phyloP scores from a whole-genome alignment of 2,797 vertebrate species.

The Pseudomugil tenellus region DNA sequence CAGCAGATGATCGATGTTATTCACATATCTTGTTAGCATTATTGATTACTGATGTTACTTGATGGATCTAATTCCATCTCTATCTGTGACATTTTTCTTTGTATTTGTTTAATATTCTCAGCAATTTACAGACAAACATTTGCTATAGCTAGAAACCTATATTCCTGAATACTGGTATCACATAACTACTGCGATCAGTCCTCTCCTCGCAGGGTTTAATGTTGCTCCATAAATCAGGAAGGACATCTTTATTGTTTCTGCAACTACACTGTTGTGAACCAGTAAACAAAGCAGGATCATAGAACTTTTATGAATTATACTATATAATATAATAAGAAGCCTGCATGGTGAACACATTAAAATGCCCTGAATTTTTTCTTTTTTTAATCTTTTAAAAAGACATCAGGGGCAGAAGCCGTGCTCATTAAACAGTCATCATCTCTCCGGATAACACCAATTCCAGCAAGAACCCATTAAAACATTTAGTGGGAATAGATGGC shows the following conservation, averaged over 20 bases:
- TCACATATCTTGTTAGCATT: neutral
- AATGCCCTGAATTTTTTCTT: conserved; percentile 14
- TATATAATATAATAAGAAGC: conserved; percentile 44
- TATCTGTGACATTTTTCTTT: neutral
- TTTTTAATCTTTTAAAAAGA: conserved; percentile 58
- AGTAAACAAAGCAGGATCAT: conserved; percentile 61
- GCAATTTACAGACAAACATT: neutral
- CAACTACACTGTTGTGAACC: conserved; percentile 61
- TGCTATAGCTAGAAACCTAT: conserved; percentile 27
- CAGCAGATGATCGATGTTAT: neutral
- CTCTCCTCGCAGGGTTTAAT: conserved; percentile 28
- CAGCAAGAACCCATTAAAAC: conserved; percentile 71
- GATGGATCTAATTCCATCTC: neutral
- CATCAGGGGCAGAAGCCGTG: conserved; percentile 53
- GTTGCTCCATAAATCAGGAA: conserved; percentile 51
- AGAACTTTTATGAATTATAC: conserved; percentile 59
- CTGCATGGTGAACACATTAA: conserved; percentile 39
- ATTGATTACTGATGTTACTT: neutral
- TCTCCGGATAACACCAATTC: conserved; percentile 66
- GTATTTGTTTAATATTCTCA: neutral
- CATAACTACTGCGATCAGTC: conserved; percentile 19
- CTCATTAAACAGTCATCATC: conserved; percentile 76
- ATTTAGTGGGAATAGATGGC: conserved; percentile 58
- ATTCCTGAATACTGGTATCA: conserved; percentile 30
- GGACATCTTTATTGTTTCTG: conserved; percentile 64